Percentiles rank a stretch among this genome's conserved stretches.
Conservation (phyloP, 2,113 vertebrate genomes). For the Leptobrachium ailaonicum region DNA sequence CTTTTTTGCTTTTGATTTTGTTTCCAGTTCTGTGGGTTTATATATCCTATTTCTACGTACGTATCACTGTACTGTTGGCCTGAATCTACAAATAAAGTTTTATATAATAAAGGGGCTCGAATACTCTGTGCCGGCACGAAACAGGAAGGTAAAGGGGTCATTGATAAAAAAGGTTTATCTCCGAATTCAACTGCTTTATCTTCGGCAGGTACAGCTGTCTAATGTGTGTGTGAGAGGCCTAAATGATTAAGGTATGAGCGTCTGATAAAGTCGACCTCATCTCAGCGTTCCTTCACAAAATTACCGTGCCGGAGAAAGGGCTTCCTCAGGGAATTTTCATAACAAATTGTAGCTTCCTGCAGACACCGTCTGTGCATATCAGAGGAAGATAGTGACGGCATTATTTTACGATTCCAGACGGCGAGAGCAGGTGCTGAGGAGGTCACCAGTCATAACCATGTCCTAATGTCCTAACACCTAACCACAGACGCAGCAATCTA, state of each 20-base stretch:
- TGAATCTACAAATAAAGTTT: too few relatives aligned
- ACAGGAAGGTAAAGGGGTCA: too few relatives aligned
- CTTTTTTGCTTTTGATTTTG: too few relatives aligned
- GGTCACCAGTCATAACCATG: not conserved
- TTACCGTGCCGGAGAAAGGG: not conserved
- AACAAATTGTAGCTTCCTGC: constrained; percentile 14
- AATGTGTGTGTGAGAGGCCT: not conserved
- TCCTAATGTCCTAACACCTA: not conserved
- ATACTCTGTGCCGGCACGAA: too few relatives aligned
- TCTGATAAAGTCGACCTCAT: not conserved
- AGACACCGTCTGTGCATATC: not conserved
- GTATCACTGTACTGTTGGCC: too few relatives aligned
- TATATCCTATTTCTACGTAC: too few relatives aligned
- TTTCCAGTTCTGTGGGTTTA: too few relatives aligned
- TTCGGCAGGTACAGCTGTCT: not conserved
- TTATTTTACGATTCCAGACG: constrained; percentile 17
- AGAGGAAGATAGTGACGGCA: constrained; percentile 21
- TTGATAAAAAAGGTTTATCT: too few relatives aligned
- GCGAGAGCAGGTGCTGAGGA: constrained; percentile 6
- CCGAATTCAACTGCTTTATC: not conserved
- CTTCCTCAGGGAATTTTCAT: constrained; percentile 23
- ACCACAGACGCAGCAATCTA: constrained; percentile 2
- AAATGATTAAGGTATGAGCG: not conserved
- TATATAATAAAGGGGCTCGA: too few relatives aligned
- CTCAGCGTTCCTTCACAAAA: not conserved